A percentile compares a stretch with the other conserved stretches of the same genome.
Evolutionary conservation across 2,113 vertebrate genomes (phyloP).

Genomic region (Oryzias melastigma): DNA sequence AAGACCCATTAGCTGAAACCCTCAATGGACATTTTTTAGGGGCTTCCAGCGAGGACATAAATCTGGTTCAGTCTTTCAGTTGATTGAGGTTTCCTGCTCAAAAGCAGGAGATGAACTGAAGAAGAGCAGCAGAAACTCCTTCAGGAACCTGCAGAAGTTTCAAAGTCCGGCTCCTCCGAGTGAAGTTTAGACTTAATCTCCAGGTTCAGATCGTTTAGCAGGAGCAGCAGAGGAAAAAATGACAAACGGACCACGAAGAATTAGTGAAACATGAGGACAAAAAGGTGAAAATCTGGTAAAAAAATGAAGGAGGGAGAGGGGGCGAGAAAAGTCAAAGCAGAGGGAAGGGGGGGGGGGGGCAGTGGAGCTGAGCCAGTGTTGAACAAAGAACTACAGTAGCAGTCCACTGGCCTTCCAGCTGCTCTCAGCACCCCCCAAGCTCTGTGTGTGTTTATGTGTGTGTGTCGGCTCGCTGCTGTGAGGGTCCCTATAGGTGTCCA

Average conservation of each 20-base stretch:
- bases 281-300: neutral
- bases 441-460: constrained; percentile 32
- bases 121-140: no score
- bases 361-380: constrained; percentile 58
- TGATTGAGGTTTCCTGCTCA: no score
- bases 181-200: neutral
- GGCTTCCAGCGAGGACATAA: no score
- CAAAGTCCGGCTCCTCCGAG: no score
- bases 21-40: no score
- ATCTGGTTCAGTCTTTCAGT: no score
- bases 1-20: no score
- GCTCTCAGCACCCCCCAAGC: constrained; percentile 54
- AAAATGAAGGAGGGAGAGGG: constrained; percentile 1
- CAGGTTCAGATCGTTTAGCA: neutral
- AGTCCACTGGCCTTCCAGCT: constrained; percentile 65
- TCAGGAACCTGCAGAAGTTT: no score
- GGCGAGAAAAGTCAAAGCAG: constrained; percentile 4
- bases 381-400: constrained; percentile 77
- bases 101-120: no score
- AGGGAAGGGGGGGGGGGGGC: constrained; percentile 14
- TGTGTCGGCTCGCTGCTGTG: constrained; percentile 44
- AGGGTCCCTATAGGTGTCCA: constrained; percentile 67
- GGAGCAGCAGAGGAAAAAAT: neutral
- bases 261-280: neutral
- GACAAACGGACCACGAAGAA: neutral